A percentile compares a stretch with the other conserved stretches of the same genome.
These are phyloP conservation scores for Thamnaconus septentrionalis DNA, from an alignment of 2,113 vertebrate species.

Conservation along the genomic window DNA sequence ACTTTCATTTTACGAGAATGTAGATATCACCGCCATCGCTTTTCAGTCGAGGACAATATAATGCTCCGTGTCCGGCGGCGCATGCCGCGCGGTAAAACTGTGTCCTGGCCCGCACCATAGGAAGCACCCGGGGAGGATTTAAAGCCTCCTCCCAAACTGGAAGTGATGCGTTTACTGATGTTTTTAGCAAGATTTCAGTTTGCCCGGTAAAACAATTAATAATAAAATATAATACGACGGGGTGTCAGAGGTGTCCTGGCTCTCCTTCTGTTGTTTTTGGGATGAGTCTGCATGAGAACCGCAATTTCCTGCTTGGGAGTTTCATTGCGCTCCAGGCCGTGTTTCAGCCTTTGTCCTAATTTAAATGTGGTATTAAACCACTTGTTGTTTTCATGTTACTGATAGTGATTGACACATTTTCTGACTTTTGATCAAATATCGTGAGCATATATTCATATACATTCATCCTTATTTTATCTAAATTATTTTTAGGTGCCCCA, in stretches of 20 bases:
- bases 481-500: slow-evolving; percentile 19
- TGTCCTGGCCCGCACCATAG: slow-evolving; percentile 28
- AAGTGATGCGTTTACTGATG: background rate
- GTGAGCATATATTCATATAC: background rate
- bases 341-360: slow-evolving; percentile 19
- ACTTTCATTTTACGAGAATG: too few relatives aligned
- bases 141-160: too few relatives aligned
- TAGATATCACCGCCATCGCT: too few relatives aligned
- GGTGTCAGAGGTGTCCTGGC: background rate
- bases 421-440: slow-evolving; percentile 1
- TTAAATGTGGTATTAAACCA: slow-evolving; percentile 4
- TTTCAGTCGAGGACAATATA: too few relatives aligned
- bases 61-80: background rate
- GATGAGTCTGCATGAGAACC: background rate
- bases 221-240: background rate
- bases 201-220: too few relatives aligned
- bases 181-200: background rate
- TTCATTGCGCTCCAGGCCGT: slow-evolving; percentile 11
- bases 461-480: slow-evolving; percentile 10
- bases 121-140: slow-evolving; percentile 33
- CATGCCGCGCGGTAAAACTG: slow-evolving; percentile 5
- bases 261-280: slow-evolving; percentile 4
- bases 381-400: slow-evolving; percentile 15
- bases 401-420: slow-evolving; percentile 6
- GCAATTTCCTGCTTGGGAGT: slow-evolving; percentile 16